Evolutionary conservation across 2,113 vertebrate species (phyloP).

Genomic region (Pituophis catenifer): DNA sequence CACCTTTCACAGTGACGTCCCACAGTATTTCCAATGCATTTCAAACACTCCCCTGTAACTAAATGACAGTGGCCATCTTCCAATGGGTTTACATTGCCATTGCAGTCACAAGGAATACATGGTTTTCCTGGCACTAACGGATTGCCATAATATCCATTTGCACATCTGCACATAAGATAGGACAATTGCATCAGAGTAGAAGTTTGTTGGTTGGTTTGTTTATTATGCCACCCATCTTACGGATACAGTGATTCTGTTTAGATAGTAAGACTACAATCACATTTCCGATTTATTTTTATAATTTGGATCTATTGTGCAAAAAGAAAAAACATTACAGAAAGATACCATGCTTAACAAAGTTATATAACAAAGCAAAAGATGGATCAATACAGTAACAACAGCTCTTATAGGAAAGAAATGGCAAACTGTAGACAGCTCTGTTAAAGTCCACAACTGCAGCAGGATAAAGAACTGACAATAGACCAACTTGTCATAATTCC

Average conservation of each 20-base stretch:
- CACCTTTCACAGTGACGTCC: constrained; percentile 86
- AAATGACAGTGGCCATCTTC: constrained; percentile 80
- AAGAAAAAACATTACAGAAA: background rate
- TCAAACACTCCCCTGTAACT: constrained; percentile 82
- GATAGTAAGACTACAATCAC: background rate
- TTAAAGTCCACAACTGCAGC: background rate
- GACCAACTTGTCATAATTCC: background rate
- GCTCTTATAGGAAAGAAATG: background rate
- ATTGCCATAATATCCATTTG: constrained; percentile 87
- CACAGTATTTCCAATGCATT: constrained; percentile 78
- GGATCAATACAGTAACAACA: background rate
- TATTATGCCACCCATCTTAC: background rate
- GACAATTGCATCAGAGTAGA: constrained; percentile 10
- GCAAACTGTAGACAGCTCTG: background rate
- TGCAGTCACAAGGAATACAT: constrained; percentile 84
- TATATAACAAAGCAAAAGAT: background rate
- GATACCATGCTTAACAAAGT: background rate
- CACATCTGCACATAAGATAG: constrained; percentile 76
- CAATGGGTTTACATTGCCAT: constrained; percentile 75
- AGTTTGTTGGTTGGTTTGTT: background rate
- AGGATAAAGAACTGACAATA: background rate
- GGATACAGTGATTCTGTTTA: background rate
- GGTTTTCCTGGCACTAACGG: constrained; percentile 76
- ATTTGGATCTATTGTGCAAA: background rate
- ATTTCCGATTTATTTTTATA: background rate